These are phyloP conservation scores for Sebastes nivosus DNA, from an alignment of 2,797 vertebrate genomes.

Conservation along the genomic window DNA sequence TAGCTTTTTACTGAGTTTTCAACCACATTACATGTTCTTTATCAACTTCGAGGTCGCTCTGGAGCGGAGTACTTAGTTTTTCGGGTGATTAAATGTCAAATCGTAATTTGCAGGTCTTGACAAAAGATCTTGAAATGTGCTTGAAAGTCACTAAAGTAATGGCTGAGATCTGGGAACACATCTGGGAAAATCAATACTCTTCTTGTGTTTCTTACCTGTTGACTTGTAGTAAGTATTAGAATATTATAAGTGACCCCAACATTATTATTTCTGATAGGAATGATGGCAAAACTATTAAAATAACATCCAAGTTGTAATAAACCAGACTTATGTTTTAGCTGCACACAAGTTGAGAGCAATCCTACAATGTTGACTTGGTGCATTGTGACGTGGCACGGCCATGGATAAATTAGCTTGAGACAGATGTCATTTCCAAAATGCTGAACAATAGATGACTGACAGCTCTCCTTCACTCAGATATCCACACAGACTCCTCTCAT, in stretches of 20 bases:
- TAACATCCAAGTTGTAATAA: neutral
- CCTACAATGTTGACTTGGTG: neutral
- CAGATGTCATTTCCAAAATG: neutral
- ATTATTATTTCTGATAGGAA: neutral
- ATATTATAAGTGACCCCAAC: neutral
- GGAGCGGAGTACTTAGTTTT: neutral
- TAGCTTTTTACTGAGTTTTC: neutral
- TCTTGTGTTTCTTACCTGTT: neutral
- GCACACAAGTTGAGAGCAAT: neutral
- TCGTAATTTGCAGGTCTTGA: neutral
- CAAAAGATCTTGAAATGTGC: no score
- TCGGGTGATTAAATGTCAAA: neutral
- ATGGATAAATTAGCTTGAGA: slow-evolving; percentile 9
- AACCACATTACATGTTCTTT: neutral
- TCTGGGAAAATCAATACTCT: neutral
- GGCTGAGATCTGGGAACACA: neutral
- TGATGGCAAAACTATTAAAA: neutral
- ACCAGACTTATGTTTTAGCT: neutral
- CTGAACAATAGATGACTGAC: neutral
- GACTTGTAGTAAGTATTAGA: neutral
- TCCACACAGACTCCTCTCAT: no score
- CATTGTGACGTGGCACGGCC: neutral
- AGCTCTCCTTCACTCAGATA: neutral
- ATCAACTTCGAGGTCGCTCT: neutral
- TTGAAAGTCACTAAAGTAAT: neutral